Evolutionary conservation across 2,797 vertebrate species (phyloP).

Genomic region (Momotus momota): DNA sequence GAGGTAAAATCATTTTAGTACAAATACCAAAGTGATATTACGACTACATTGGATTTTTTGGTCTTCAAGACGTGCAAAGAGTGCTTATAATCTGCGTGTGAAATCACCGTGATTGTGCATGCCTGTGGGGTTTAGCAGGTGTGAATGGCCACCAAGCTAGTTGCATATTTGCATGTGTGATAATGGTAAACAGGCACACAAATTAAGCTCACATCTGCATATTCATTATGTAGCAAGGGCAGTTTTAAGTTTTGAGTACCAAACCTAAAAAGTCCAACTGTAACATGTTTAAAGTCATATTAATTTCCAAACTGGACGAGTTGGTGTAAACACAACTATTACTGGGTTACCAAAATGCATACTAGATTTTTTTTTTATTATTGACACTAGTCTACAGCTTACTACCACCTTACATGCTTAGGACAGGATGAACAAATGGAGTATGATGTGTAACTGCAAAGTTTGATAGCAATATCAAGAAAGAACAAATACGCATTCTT

Average conservation of each 20-base stretch:
- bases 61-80: background rate
- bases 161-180: background rate
- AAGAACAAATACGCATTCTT: background rate
- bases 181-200: background rate
- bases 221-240: background rate
- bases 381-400: background rate
- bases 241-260: background rate
- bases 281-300: background rate
- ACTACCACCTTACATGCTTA: background rate
- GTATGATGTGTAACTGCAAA: background rate
- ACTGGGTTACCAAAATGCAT: background rate
- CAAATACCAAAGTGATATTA: background rate
- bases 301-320: background rate
- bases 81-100: background rate
- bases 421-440: background rate
- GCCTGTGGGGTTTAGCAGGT: background rate
- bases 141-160: conserved; percentile 15
- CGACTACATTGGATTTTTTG: background rate
- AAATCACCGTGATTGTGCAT: background rate
- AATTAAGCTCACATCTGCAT: background rate
- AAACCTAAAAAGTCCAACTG: background rate
- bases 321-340: background rate
- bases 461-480: background rate
- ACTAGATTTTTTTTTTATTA: background rate
- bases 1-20: background rate